Base-by-base conservation (phyloP, 1,140 invertebrate genomes). In the Manduca sexta region DNA sequence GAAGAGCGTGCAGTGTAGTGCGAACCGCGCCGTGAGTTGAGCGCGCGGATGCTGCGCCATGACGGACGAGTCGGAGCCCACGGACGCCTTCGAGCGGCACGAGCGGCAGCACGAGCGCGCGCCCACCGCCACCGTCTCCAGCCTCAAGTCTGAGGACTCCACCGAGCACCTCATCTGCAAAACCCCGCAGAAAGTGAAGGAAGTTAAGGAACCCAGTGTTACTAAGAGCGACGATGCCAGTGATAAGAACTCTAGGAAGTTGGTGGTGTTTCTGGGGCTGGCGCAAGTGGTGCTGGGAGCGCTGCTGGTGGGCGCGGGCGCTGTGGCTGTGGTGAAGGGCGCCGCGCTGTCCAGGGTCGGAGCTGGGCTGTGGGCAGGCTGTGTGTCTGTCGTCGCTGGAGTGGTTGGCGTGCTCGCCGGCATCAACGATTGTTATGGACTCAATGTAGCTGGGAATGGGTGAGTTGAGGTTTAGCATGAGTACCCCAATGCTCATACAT, bases 301-400 rank as follows among this genome's bases (percentile, higher is more conserved):
- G 21, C 52, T 88, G 57, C 86, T 91, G 86, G 76, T 88, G 46
- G 83, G 87, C 11, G 87, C 88, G 33, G 89, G 89, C 2, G 87
- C 88, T 13, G 54, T 89, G 42, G 87, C 87, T 3, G 86, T 90
- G 41, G 79, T 88, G 41, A 88, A 90, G 68, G 87, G 86, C 13
- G 84, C 88, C 3, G 86, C 87, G 31, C 71, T 91, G 64, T 80
- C 88, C n/a, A 61, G 87, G 55, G 88, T 89, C 31, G 89, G 89
- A 1, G 88, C 87, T 0, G 90, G 89, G 0, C 77, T 91, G 45
- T 91, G 89, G 90, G 87, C 89, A 38, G 90, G 90, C 8, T 87
- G 88, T 45, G 69, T 89, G 26, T 88, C 89, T 10, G 86, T 89
- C 16, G 76, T 85, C 5, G 84, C 88, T 3, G 89, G 89, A 2